Percentiles rank a stretch among this genome's conserved stretches.
Conservation (phyloP, 2,797 vertebrate genomes). For the Pterois miles region DNA sequence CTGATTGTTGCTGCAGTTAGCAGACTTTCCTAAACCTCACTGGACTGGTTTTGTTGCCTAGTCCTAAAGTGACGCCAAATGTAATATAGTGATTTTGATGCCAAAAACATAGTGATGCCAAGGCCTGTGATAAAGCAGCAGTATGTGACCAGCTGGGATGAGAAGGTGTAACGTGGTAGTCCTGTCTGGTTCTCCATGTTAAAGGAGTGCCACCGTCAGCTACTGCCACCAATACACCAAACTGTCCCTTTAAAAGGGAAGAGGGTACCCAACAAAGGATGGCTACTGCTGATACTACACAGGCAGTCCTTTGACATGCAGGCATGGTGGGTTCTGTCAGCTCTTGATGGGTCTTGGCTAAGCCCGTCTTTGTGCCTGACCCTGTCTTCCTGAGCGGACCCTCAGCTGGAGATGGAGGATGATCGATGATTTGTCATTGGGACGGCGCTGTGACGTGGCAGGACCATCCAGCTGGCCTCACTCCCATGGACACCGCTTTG, state of each 20-base stretch:
- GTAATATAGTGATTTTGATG: no score
- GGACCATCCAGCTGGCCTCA: slow-evolving; percentile 55
- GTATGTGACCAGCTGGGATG: no score
- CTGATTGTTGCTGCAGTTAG: no score
- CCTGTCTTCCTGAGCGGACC: slow-evolving; percentile 13
- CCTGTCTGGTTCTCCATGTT: no score
- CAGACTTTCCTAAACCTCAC: no score
- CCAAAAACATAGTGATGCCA: no score
- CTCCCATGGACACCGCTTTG: slow-evolving; percentile 27
- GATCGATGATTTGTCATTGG: slow-evolving; percentile 53
- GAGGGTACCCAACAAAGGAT: not conserved
- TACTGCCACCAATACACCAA: no score
- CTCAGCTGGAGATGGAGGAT: slow-evolving; percentile 35
- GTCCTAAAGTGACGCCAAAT: no score
- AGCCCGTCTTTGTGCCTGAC: slow-evolving; percentile 16
- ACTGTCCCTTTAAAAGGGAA: not conserved
- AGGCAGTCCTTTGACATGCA: slow-evolving; percentile 7
- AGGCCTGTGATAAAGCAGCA: no score
- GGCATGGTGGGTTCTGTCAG: slow-evolving; percentile 17
- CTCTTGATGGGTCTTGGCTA: slow-evolving; percentile 36
- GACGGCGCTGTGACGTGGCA: slow-evolving; percentile 11
- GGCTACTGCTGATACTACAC: not conserved
- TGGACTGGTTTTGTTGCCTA: no score
- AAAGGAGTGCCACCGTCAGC: no score
- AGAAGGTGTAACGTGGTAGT: no score